Conservation (phyloP, 2,888 invertebrate species). For the Epinotia bilunana region DNA sequence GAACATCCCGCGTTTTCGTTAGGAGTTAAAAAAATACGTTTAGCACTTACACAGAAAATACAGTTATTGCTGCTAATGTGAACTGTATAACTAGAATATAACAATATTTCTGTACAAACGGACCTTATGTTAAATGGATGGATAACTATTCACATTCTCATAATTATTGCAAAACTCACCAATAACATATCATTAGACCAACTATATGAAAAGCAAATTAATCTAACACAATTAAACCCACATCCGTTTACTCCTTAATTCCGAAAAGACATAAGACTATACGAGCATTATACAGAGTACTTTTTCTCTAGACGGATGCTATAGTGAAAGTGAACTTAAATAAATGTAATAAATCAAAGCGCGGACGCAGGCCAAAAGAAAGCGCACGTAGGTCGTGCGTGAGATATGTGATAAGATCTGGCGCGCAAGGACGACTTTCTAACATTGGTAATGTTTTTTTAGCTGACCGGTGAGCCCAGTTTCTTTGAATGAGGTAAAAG, state of each 20-base stretch:
- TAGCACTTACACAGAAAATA: not conserved
- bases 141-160: not conserved
- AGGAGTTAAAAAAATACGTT: too few relatives aligned
- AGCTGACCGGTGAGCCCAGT: not conserved
- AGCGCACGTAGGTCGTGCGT: conserved; percentile 27
- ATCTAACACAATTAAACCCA: not conserved
- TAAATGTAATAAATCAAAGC: conserved; percentile 17
- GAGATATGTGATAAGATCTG: conserved; percentile 29
- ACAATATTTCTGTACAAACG: not conserved
- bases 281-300: not conserved
- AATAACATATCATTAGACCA: not conserved
- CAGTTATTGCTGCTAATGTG: not conserved
- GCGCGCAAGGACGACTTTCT: conserved; percentile 35
- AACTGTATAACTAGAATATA: not conserved
- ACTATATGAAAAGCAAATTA: not conserved
- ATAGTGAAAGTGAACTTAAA: conserved; percentile 19
- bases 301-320: conserved; percentile 12
- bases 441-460: conserved; percentile 5
- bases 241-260: not conserved
- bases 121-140: not conserved
- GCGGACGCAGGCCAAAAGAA: conserved; percentile 24
- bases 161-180: not conserved
- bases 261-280: not conserved
- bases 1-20: too few relatives aligned
- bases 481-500: not conserved